Conservation (phyloP, 2,888 invertebrate species). For the Chymomyza amoena region DNA sequence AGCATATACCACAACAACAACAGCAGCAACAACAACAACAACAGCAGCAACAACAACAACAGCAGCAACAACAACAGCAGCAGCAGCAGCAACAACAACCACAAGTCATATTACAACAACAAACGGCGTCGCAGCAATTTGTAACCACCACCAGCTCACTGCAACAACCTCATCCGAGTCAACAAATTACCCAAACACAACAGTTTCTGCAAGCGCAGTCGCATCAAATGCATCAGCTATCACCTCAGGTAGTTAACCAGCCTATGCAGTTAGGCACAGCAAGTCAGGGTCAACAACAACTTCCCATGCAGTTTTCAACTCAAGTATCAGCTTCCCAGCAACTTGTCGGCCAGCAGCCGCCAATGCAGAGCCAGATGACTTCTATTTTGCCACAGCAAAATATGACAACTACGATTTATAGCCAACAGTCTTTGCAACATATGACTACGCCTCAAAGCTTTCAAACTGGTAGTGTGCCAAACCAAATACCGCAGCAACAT, state of each 20-base stretch:
- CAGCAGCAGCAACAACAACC: constrained; percentile 41
- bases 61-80: constrained; percentile 18
- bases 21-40: constrained; percentile 42
- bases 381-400: constrained; percentile 13
- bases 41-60: constrained; percentile 40
- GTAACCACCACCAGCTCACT: neutral
- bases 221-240: constrained; percentile 55
- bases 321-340: constrained; percentile 29
- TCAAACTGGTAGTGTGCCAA: constrained; percentile 44
- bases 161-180: constrained; percentile 48
- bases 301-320: constrained; percentile 34
- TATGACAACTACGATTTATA: constrained; percentile 43
- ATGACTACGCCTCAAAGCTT: constrained; percentile 34
- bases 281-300: constrained; percentile 46
- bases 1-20: constrained; percentile 28
- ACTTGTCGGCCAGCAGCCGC: constrained; percentile 33
- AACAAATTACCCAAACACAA: constrained; percentile 43
- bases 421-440: constrained; percentile 40
- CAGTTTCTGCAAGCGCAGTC: constrained; percentile 55
- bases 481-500: constrained; percentile 31
- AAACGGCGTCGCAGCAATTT: constrained; percentile 26
- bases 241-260: constrained; percentile 45
- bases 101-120: constrained; percentile 47
- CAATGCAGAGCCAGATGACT: constrained; percentile 29
- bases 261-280: constrained; percentile 46